A percentile compares a stretch with the other conserved stretches of the same genome.
These are phyloP conservation scores for Caloenas nicobarica DNA, from an alignment of 2,113 vertebrate species.

Conservation along the genomic window DNA sequence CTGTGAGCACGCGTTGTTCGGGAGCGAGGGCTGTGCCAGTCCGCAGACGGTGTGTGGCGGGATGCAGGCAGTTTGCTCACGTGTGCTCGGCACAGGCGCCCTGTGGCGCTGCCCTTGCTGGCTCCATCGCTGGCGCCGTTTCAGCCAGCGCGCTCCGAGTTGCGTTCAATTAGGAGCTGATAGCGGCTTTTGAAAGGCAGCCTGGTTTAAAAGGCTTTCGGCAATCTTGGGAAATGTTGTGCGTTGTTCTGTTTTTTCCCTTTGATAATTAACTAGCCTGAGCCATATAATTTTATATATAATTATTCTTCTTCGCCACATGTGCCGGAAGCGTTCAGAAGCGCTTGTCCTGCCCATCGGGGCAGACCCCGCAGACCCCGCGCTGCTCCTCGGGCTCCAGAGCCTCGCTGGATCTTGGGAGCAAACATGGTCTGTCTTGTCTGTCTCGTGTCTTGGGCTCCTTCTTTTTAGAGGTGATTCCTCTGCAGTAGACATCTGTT, in stretches of 20 bases:
- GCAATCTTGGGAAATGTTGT: neutral
- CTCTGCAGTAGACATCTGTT: neutral
- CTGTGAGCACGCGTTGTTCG: too few relatives aligned
- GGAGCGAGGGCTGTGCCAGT: too few relatives aligned
- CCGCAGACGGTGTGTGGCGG: too few relatives aligned
- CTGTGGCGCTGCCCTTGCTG: too few relatives aligned
- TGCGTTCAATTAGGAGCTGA: neutral
- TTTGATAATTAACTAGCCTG: neutral
- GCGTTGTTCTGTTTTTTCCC: neutral
- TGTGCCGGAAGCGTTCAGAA: rapidly evolving
- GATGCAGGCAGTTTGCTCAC: too few relatives aligned
- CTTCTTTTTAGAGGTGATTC: neutral
- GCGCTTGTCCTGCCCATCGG: too few relatives aligned
- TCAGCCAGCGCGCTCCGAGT: too few relatives aligned
- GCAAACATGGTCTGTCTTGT: neutral
- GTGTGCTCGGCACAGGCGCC: too few relatives aligned
- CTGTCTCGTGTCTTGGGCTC: neutral
- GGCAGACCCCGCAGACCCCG: too few relatives aligned
- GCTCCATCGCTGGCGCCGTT: too few relatives aligned
- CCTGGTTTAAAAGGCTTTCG: neutral
- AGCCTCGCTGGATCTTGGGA: too few relatives aligned
- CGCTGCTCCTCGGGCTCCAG: neutral
- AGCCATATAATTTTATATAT: neutral
- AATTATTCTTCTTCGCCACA: neutral
- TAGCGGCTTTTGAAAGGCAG: neutral